Evolutionary conservation across 2,113 vertebrate species (phyloP).

Genomic region (Tachycineta bicolor): DNA sequence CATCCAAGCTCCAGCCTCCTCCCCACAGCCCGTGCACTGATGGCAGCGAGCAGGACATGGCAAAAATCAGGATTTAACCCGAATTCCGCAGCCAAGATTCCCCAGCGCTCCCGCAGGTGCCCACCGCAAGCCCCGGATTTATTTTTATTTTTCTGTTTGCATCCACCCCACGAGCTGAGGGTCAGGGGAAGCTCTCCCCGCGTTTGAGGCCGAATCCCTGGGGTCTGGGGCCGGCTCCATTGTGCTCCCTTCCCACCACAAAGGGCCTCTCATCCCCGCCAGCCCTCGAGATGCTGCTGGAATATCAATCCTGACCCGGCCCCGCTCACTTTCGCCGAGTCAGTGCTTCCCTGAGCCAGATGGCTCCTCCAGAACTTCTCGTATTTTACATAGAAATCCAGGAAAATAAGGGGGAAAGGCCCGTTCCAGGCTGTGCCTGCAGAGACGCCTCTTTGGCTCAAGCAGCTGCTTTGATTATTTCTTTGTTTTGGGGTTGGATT

Average conservation of each 20-base stretch:
- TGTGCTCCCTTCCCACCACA: not conserved
- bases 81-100: fast-evolving
- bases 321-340: not conserved
- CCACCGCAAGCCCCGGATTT: not conserved
- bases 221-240: fast-evolving
- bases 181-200: not conserved
- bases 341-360: not conserved
- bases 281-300: conserved; percentile 32
- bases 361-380: conserved; percentile 8
- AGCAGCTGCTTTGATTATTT: not conserved
- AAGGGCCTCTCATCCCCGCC: conserved; percentile 13
- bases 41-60: fast-evolving
- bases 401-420: fast-evolving
- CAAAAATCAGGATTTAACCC: not conserved
- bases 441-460: not conserved
- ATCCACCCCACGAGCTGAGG: fast-evolving
- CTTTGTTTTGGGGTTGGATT: not conserved
- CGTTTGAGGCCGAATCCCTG: not conserved
- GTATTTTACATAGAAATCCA: not conserved
- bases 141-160: not conserved
- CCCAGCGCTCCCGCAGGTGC: fast-evolving
- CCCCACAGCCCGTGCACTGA: fast-evolving
- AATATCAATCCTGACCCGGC: conserved; percentile 23
- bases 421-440: not conserved
- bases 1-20: not conserved